phyloP scores from a whole-genome alignment of 2,113 vertebrate genomes.

The Micromys minutus region DNA sequence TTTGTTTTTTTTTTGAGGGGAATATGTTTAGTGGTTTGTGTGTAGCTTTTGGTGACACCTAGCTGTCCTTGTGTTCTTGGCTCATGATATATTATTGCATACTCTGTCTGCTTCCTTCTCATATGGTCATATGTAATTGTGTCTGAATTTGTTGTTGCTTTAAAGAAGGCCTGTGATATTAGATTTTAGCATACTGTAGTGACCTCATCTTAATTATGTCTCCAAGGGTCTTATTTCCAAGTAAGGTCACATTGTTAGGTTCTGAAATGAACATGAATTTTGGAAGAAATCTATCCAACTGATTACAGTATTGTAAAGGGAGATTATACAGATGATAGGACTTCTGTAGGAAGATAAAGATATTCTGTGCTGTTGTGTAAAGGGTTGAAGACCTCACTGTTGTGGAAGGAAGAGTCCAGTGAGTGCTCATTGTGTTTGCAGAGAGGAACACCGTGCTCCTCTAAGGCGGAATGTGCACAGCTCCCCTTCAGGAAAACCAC shows the following conservation, averaged over 20 bases:
- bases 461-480: not conserved
- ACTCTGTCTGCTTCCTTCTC: not conserved
- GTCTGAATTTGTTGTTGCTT: not conserved
- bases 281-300: not conserved
- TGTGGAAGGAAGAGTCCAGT: not conserved
- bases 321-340: not conserved
- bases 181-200: not conserved
- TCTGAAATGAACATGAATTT: constrained; percentile 9
- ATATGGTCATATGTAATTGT: not conserved
- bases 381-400: not conserved
- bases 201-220: constrained; percentile 21
- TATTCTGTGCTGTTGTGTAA: not conserved
- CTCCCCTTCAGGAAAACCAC: not conserved
- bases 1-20: not conserved
- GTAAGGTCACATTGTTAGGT: constrained; percentile 11
- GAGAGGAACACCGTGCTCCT: not conserved
- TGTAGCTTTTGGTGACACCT: not conserved
- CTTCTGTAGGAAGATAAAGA: not conserved
- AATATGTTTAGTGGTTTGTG: not conserved
- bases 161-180: not conserved
- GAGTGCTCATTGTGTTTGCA: not conserved
- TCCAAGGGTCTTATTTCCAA: constrained; percentile 4
- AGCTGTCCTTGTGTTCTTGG: not conserved
- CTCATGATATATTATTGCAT: not conserved
- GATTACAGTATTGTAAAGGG: not conserved